A percentile compares a stretch with the other conserved stretches of the same genome.
Conservation (phyloP, 2,888 invertebrate species). For the Agrenia bidenticulata region DNA sequence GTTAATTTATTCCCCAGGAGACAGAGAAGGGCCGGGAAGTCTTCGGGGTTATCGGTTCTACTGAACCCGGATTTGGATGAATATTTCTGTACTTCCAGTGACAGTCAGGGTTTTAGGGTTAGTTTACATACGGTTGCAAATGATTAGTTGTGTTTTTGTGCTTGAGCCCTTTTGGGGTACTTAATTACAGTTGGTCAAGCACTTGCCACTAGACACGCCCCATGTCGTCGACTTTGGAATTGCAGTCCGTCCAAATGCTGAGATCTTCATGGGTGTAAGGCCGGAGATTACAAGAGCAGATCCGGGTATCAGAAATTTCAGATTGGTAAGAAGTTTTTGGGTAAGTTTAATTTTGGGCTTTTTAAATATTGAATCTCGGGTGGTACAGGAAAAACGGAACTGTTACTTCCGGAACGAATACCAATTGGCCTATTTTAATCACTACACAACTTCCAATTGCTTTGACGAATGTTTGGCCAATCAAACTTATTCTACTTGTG, state of each 20-base stretch:
- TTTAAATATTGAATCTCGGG: too few species aligned
- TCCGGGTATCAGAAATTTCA: conserved; percentile 27
- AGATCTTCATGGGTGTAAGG: conserved; percentile 37
- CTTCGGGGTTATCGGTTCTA: conserved; percentile 39
- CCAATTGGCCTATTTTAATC: conserved; percentile 36
- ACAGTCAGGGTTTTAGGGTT: conserved; percentile 43
- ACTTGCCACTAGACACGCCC: conserved; percentile 41
- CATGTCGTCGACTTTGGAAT: conserved; percentile 35
- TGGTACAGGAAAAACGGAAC: conserved; percentile 43
- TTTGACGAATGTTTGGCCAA: conserved; percentile 47
- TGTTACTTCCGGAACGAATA: conserved; percentile 47
- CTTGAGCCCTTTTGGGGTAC: not conserved
- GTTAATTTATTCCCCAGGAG: conserved; percentile 27
- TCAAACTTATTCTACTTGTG: conserved; percentile 30
- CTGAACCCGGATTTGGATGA: conserved; percentile 44
- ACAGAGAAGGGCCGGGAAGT: conserved; percentile 35
- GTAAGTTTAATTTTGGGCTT: too few species aligned
- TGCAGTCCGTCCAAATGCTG: conserved; percentile 30
- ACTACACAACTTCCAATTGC: conserved; percentile 46
- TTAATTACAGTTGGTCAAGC: conserved; percentile 25
- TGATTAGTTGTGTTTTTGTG: not conserved
- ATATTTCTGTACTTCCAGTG: conserved; percentile 44
- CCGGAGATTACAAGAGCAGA: conserved; percentile 33
- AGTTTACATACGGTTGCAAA: not conserved
- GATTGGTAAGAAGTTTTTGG: too few species aligned